phyloP scores from a whole-genome alignment of 1,140 invertebrate species.

The Drosophila pseudoobscura region DNA sequence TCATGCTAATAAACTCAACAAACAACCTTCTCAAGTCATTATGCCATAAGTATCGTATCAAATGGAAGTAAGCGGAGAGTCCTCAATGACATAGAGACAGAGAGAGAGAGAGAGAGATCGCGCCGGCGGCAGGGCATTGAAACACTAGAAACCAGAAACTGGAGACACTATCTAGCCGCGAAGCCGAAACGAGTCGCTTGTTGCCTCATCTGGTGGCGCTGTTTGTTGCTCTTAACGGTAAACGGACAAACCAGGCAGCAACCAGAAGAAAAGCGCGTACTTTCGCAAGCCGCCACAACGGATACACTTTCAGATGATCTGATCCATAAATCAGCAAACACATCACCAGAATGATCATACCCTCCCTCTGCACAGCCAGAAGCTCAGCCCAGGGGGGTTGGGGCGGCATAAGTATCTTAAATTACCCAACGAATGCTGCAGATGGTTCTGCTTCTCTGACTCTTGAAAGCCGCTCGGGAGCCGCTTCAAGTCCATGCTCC shows the following conservation, averaged over 20 bases:
- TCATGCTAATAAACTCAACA: slow-evolving; percentile 51
- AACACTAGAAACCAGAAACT: slow-evolving; percentile 55
- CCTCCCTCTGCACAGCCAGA: too few species aligned
- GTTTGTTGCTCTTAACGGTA: slow-evolving; percentile 79
- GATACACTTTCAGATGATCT: neutral
- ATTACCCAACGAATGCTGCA: slow-evolving; percentile 60
- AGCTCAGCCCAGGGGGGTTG: neutral
- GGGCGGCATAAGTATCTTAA: slow-evolving; percentile 49
- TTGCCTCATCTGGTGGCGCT: slow-evolving; percentile 33
- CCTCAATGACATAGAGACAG: slow-evolving; percentile 36
- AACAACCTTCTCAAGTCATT: slow-evolving; percentile 21
- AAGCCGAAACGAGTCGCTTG: slow-evolving; percentile 42
- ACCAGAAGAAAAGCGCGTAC: slow-evolving; percentile 38
- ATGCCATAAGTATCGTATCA: slow-evolving; percentile 26
- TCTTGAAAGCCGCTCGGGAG: slow-evolving; percentile 17
- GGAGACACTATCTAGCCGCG: slow-evolving; percentile 42
- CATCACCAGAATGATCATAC: too few species aligned
- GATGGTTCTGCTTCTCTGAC: slow-evolving; percentile 69
- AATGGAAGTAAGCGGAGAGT: slow-evolving; percentile 38
- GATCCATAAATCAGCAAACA: too few species aligned
- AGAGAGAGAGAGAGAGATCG: slow-evolving; percentile 17
- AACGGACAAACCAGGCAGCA: slow-evolving; percentile 49
- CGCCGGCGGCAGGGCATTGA: slow-evolving; percentile 9
- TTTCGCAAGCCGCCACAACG: slow-evolving; percentile 42
- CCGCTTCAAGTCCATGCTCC: slow-evolving; percentile 34